Base-by-base conservation (phyloP, 2,797 vertebrate genomes). In the Dryobates pubescens region DNA sequence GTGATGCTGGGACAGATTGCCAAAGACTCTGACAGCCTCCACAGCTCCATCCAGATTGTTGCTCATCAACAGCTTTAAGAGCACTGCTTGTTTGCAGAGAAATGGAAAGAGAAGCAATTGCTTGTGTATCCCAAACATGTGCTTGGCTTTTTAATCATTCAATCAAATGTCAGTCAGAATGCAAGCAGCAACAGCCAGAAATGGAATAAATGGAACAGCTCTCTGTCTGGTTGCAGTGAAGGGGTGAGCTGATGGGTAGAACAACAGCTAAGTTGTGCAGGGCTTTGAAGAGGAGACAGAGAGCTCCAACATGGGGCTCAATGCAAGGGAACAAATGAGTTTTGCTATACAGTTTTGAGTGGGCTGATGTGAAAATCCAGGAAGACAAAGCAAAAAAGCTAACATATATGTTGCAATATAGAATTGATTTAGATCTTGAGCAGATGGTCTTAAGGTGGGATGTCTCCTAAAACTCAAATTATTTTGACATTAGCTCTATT, bases 11-110 rank as follows among this genome's bases (percentile, higher is more conserved):
- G 99, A 99, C 96, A 99, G 97, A 97, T 99, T 99, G 88, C 99
- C 99, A 89, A 99, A 99, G 43, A 99, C 99, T 54, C 98, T 98
- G 18, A 98, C 97, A 71, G 98, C 99, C 96, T 99, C 99, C 36
- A 99, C 97, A 95, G 99, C 96, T 70, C 98, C 98, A 30, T 98
- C 98, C 98, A 98, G 98, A 82, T 97, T 99, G 94, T 97, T 97
- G 96, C 98, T 98, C 93, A 98, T 96, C 86, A 99, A 72, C 91
- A 99, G 95, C 96, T 98, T 98, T 94, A 99, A 78, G 95, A 99
- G 98, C 96, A 98, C 99, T 99, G 71, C 93, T 88, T 72, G 67
- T 82, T 79, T 88, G 57, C 68, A 93, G n/a, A 95, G 71, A 96
- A 94, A 95, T 29, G 23, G 94, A 93, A 93, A 47, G 64, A 58